Percentiles rank a stretch among this genome's conserved stretches.
phyloP scores from a whole-genome alignment of 2,113 vertebrate genomes.

The Rynchops niger region DNA sequence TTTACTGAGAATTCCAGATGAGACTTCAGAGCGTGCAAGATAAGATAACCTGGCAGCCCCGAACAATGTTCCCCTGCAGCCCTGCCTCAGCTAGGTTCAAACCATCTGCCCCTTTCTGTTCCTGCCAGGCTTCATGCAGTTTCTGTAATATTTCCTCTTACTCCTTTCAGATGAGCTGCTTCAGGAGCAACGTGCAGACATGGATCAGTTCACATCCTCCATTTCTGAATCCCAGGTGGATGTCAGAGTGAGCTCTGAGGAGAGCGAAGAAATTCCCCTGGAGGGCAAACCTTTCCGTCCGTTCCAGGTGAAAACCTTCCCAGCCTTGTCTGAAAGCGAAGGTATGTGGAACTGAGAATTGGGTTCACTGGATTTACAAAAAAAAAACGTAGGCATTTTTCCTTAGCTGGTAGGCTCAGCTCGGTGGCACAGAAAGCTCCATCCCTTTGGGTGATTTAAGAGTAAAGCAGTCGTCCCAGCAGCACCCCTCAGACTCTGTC shows the following conservation, averaged over 20 bases:
- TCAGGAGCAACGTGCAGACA: constrained; percentile 91
- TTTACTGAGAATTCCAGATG: not conserved
- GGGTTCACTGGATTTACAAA: not conserved
- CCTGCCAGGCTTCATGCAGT: not conserved
- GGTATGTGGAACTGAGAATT: constrained; percentile 73
- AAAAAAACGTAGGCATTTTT: rapidly evolving
- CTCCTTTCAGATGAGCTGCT: constrained; percentile 87
- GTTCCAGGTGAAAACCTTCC: constrained; percentile 90
- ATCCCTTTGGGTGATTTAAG: not conserved
- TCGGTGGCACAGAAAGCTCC: not conserved
- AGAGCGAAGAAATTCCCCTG: constrained; percentile 84
- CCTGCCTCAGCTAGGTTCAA: not conserved
- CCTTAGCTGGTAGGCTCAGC: not conserved
- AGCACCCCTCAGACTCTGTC: not conserved
- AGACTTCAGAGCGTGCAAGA: not conserved
- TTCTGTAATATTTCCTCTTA: not conserved
- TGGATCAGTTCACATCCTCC: constrained; percentile 94
- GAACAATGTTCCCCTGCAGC: not conserved
- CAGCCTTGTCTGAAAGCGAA: constrained; percentile 84
- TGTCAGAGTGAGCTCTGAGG: constrained; percentile 89
- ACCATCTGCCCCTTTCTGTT: constrained; percentile 10
- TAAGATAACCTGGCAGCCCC: not conserved
- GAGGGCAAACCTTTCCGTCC: constrained; percentile 88
- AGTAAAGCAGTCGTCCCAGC: not conserved
- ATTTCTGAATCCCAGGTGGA: constrained; percentile 91